Conservation (phyloP, 1,140 invertebrate genomes). For the Habropoda laboriosa region DNA sequence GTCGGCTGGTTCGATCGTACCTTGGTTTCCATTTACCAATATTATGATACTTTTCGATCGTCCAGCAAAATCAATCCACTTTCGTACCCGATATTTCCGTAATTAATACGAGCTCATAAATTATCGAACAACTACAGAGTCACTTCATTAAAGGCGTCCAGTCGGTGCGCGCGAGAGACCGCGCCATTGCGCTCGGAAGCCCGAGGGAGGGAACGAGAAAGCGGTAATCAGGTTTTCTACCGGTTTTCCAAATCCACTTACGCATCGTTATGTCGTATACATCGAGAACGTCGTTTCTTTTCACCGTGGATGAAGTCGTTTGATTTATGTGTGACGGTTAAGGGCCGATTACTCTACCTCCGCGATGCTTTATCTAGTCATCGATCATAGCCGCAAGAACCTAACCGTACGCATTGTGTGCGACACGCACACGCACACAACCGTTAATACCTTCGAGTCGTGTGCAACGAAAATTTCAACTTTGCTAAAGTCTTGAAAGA, state of each 20-base stretch:
- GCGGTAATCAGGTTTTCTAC: conserved; percentile 64
- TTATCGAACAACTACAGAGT: conserved; percentile 41
- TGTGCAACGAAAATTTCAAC: too few species aligned
- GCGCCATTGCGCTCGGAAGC: neutral
- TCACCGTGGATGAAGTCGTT: conserved; percentile 50
- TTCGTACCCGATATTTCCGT: conserved; percentile 44
- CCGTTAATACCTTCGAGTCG: too few species aligned
- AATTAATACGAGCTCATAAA: conserved; percentile 51
- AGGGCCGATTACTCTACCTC: conserved; percentile 62
- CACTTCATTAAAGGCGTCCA: conserved; percentile 37
- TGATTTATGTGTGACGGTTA: conserved; percentile 65
- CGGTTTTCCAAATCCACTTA: conserved; percentile 68
- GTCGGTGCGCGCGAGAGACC: neutral
- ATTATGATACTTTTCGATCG: conserved; percentile 44
- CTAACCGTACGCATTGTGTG: conserved; percentile 10
- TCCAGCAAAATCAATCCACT: conserved; percentile 41
- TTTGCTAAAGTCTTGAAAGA: too few species aligned
- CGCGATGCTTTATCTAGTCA: conserved; percentile 60
- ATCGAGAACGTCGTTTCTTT: conserved; percentile 56
- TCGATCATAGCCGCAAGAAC: conserved; percentile 55
- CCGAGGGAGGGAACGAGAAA: conserved; percentile 21
- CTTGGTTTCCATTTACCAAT: conserved; percentile 33
- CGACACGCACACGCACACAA: neutral
- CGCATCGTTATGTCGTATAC: conserved; percentile 58
- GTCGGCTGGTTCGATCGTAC: too few species aligned